Conservation (phyloP, 2,888 invertebrate species). For the Isoperla grammatica region DNA sequence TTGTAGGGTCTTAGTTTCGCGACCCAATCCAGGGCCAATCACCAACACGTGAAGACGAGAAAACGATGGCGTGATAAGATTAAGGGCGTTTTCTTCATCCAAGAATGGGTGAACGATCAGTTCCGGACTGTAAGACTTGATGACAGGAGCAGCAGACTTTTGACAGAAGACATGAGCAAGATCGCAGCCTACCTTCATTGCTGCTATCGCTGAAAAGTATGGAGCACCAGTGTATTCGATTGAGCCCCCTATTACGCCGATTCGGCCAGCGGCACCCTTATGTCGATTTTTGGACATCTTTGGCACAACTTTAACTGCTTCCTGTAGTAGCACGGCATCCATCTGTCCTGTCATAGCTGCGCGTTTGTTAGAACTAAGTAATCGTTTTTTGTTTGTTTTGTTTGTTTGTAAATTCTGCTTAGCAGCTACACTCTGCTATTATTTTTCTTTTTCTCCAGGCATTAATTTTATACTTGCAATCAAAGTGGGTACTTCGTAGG, state of each 20-base stretch:
- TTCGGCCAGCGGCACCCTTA: constrained; percentile 88
- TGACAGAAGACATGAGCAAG: constrained; percentile 89
- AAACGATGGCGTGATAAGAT: constrained; percentile 72
- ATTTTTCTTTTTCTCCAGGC: no score
- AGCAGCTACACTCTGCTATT: no score
- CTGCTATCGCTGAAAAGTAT: constrained; percentile 88
- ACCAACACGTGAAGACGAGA: constrained; percentile 81
- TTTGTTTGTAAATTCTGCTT: no score
- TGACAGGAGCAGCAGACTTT: constrained; percentile 77
- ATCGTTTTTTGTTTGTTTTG: no score
- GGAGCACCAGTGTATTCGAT: constrained; percentile 96
- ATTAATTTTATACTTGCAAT: no score
- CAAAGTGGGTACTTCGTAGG: no score
- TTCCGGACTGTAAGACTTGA: constrained; percentile 96
- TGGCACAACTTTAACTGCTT: constrained; percentile 53
- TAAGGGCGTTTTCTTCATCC: constrained; percentile 53
- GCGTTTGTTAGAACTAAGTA: no score
- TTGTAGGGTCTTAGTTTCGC: constrained; percentile 57
- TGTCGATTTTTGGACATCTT: constrained; percentile 58
- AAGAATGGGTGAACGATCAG: constrained; percentile 91
- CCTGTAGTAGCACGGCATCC: constrained; percentile 36
- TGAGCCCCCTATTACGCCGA: constrained; percentile 92
- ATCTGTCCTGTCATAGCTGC: background rate
- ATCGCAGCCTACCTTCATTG: constrained; percentile 87
- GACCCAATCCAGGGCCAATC: constrained; percentile 89